Conservation (phyloP, 1,140 invertebrate species). For the Rhyacophila brunnea region DNA sequence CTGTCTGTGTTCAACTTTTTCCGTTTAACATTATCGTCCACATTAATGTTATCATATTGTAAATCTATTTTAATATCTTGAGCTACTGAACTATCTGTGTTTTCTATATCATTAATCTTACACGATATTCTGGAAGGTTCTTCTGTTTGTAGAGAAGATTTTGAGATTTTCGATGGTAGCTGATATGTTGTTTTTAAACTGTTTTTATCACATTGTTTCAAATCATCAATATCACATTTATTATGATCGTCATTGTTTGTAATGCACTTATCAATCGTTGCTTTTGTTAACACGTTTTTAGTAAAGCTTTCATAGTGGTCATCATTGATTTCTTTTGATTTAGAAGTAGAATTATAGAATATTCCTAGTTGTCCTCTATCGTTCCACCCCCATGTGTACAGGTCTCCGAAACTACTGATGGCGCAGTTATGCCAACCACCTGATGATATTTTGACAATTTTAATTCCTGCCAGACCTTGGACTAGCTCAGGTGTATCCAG, state of each 20-base stretch:
- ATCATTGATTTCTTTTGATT: neutral
- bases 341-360: constrained; percentile 17
- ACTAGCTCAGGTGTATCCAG: constrained; percentile 63
- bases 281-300: neutral
- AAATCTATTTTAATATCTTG: too few species aligned
- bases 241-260: neutral
- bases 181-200: too few species aligned
- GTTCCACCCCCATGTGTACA: constrained; percentile 93
- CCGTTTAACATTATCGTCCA: constrained; percentile 1
- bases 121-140: too few species aligned
- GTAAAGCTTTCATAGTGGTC: neutral
- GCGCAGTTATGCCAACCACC: constrained; percentile 85
- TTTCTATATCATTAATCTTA: too few species aligned
- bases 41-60: neutral
- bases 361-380: constrained; percentile 80
- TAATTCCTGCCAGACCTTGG: constrained; percentile 71
- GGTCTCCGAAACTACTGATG: constrained; percentile 71
- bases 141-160: too few species aligned
- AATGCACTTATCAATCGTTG: constrained; percentile 2
- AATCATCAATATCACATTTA: too few species aligned
- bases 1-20: constrained; percentile 9
- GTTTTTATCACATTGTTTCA: too few species aligned
- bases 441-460: constrained; percentile 66
- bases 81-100: too few species aligned
- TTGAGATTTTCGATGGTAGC: too few species aligned